A percentile compares a stretch with the other conserved stretches of the same genome.
These are phyloP conservation scores for Xanthorhoe spadicearia DNA, from an alignment of 2,888 invertebrate species.

Conservation along the genomic window DNA sequence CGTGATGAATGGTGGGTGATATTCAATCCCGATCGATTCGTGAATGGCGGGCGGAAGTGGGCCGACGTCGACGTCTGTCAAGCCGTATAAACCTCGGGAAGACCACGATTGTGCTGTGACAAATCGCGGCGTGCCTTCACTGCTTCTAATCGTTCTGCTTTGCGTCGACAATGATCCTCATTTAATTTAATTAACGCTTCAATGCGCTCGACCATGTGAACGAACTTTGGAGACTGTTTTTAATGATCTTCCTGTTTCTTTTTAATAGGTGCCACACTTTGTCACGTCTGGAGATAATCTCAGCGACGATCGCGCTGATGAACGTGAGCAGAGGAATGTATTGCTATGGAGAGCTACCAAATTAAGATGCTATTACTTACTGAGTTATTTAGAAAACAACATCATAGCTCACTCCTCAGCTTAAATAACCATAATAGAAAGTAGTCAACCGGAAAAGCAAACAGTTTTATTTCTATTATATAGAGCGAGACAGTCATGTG, in stretches of 20 bases:
- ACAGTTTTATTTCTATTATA: slow-evolving; percentile 2
- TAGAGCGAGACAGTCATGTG: not conserved
- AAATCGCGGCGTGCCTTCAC: slow-evolving; percentile 75
- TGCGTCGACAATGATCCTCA: slow-evolving; percentile 67
- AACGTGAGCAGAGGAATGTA: slow-evolving; percentile 37
- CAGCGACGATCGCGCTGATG: slow-evolving; percentile 42
- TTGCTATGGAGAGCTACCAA: slow-evolving; percentile 35
- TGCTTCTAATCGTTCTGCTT: slow-evolving; percentile 67
- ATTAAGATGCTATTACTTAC: slow-evolving; percentile 27
- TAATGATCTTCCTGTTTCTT: slow-evolving; percentile 48
- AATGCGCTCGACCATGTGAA: slow-evolving; percentile 66
- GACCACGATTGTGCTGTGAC: slow-evolving; percentile 69
- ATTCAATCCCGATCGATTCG: slow-evolving; percentile 74
- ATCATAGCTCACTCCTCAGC: slow-evolving; percentile 1
- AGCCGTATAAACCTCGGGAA: slow-evolving; percentile 49
- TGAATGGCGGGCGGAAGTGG: slow-evolving; percentile 78
- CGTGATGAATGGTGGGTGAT: slow-evolving; percentile 74
- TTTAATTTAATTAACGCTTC: slow-evolving; percentile 79
- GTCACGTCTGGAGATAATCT: slow-evolving; percentile 44
- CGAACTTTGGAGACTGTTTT: slow-evolving; percentile 47
- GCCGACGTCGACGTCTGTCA: slow-evolving; percentile 34
- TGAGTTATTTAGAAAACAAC: slow-evolving; percentile 7
- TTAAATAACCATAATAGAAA: not conserved
- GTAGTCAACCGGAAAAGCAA: not conserved
- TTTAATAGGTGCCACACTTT: slow-evolving; percentile 46